Conservation (phyloP, 2,113 vertebrate genomes). For the Platysternon megacephalum region DNA sequence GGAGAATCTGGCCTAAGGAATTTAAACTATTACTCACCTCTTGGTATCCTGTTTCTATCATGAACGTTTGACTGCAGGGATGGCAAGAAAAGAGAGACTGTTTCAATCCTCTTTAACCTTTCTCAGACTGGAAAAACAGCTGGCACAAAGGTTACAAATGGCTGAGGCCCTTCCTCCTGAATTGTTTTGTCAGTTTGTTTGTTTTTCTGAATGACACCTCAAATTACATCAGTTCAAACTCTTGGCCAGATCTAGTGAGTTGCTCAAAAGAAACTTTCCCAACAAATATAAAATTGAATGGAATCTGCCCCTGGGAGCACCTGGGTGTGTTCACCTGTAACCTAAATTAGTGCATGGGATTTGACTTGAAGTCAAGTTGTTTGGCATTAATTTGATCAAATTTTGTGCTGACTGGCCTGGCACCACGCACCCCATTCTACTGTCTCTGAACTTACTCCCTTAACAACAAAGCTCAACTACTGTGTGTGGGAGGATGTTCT, state of each 20-base stretch:
- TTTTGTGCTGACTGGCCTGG: not conserved
- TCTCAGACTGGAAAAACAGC: conserved; percentile 61
- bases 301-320: not conserved
- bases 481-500: not conserved
- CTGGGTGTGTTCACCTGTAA: not conserved
- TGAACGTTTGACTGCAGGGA: conserved; percentile 44
- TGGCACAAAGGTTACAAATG: conserved; percentile 47
- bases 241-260: not conserved
- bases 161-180: conserved; percentile 43
- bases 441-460: not conserved
- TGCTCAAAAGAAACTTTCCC: not conserved
- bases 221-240: not conserved
- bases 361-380: not conserved
- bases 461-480: not conserved
- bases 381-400: not conserved
- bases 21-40: conserved; percentile 44
- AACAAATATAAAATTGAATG: not conserved
- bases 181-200: conserved; percentile 3
- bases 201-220: conserved; percentile 26
- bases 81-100: conserved; percentile 56
- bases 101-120: conserved; percentile 63
- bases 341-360: not conserved
- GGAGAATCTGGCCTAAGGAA: not conserved
- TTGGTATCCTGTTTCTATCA: not conserved
- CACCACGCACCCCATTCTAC: not conserved